A percentile compares a stretch with the other conserved stretches of the same genome.
Conservation (phyloP, 1,140 invertebrate genomes). For the Trichonephila clavata region DNA sequence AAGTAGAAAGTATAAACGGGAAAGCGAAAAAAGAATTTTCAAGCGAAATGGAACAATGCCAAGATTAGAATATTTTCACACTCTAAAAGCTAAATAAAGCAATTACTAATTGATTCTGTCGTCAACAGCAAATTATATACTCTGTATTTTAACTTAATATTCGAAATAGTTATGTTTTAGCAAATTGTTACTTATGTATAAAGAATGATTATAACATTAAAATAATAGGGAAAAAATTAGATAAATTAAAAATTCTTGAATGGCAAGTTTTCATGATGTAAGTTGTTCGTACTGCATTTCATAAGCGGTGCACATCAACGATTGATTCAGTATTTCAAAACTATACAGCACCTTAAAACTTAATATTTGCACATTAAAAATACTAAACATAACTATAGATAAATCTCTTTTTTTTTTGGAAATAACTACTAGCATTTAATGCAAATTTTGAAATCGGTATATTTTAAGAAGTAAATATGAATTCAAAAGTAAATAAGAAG, state of each 20-base stretch:
- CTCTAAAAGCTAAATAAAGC: slow-evolving; percentile 21
- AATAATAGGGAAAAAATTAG: not conserved
- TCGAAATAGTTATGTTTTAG: not conserved
- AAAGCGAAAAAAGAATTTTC: not conserved
- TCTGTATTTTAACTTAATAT: slow-evolving; percentile 14
- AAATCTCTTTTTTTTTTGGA: no score
- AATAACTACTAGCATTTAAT: no score
- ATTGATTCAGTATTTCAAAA: no score
- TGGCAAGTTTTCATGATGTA: not conserved
- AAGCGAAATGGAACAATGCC: slow-evolving; percentile 3
- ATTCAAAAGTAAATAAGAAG: no score
- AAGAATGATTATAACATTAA: not conserved
- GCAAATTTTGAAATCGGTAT: no score
- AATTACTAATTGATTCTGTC: slow-evolving; percentile 50
- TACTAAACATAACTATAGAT: no score
- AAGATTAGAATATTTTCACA: slow-evolving; percentile 5
- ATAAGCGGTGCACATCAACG: no score
- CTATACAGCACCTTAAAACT: no score
- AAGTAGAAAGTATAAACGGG: not conserved
- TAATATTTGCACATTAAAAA: no score
- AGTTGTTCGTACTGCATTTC: no score
- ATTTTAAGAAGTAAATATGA: no score
- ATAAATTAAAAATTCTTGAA: not conserved
- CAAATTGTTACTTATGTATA: not conserved
- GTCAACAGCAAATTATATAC: slow-evolving; percentile 37